phyloP scores from a whole-genome alignment of 2,113 vertebrate genomes.

The Psophia crepitans region DNA sequence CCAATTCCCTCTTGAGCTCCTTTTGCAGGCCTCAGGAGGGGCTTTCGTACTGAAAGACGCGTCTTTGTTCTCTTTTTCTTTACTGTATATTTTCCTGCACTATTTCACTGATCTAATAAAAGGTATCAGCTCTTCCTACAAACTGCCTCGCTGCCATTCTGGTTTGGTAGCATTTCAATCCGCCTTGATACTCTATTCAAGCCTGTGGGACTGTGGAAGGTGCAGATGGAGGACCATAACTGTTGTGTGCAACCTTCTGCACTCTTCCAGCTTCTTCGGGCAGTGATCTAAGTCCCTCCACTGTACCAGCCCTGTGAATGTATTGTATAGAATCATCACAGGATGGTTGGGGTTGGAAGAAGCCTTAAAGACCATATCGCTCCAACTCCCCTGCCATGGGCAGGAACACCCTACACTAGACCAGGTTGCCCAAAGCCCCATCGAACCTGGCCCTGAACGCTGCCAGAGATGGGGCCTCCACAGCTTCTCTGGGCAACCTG shows the following conservation, averaged over 20 bases:
- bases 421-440: not conserved
- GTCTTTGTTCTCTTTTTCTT: not conserved
- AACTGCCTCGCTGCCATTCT: not conserved
- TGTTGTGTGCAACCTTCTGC: not conserved
- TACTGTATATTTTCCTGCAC: not conserved
- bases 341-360: not conserved
- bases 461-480: not conserved
- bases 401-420: not conserved
- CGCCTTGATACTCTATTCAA: not conserved
- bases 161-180: not conserved
- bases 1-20: not conserved
- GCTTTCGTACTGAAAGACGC: not conserved
- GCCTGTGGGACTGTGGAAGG: not conserved
- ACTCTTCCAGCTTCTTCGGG: not conserved
- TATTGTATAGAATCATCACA: not conserved
- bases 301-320: rapidly evolving
- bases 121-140: not conserved
- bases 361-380: not conserved
- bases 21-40: not conserved
- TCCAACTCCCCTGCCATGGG: not conserved
- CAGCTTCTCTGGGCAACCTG: not conserved
- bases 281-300: not conserved
- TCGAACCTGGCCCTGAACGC: not conserved
- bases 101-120: not conserved
- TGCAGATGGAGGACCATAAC: not conserved